phyloP scores from a whole-genome alignment of 2,797 vertebrate genomes.

The Sebastes hubbsi region DNA sequence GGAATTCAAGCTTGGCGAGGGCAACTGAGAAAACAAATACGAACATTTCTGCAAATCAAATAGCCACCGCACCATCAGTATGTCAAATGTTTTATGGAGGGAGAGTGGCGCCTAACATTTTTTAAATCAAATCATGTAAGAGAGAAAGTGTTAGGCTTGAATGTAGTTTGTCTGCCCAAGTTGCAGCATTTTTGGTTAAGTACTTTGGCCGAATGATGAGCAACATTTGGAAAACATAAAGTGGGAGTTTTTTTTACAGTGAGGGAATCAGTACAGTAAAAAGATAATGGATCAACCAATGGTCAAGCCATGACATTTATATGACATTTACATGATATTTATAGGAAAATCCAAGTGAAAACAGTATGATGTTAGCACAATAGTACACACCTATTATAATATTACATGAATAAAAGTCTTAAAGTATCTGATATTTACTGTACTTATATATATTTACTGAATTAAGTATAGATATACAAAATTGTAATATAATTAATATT shows the following conservation, averaged over 20 bases:
- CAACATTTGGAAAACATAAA: slow-evolving; percentile 1
- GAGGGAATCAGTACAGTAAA: slow-evolving; percentile 1
- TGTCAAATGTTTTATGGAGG: slow-evolving; percentile 70
- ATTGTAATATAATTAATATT: too few relatives aligned
- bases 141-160: slow-evolving; percentile 25
- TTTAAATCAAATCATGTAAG: slow-evolving; percentile 46
- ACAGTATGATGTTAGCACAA: neutral
- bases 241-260: neutral
- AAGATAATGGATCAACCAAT: neutral
- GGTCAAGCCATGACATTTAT: neutral
- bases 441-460: too few relatives aligned
- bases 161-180: slow-evolving; percentile 9
- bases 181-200: slow-evolving; percentile 3
- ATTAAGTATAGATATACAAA: too few relatives aligned
- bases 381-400: neutral
- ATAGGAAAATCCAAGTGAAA: neutral
- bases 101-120: slow-evolving; percentile 60
- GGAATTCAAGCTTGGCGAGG: slow-evolving; percentile 75
- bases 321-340: neutral
- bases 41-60: slow-evolving; percentile 72
- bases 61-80: slow-evolving; percentile 65
- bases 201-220: slow-evolving; percentile 6
- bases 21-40: slow-evolving; percentile 79
- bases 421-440: too few relatives aligned
- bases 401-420: too few relatives aligned